phyloP scores from a whole-genome alignment of 2,113 vertebrate species.

The Aramus guarauna region DNA sequence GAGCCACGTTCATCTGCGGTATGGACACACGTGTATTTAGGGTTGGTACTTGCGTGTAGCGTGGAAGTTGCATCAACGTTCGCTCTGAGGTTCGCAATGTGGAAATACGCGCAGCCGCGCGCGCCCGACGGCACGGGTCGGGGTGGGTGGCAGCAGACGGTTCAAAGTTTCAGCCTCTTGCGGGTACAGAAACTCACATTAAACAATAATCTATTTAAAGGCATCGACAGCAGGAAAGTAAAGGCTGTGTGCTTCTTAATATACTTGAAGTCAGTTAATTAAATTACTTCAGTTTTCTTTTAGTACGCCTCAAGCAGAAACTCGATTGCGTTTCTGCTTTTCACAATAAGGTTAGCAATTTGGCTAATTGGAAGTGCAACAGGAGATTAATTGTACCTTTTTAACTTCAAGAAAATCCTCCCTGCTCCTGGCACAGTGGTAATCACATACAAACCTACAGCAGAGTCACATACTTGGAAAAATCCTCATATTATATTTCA shows the following conservation, averaged over 20 bases:
- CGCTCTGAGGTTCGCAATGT: background rate
- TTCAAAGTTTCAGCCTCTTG: background rate
- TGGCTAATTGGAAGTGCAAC: conserved; percentile 77
- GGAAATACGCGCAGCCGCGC: rapidly evolving
- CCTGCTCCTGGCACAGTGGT: conserved; percentile 31
- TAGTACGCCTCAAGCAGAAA: conserved; percentile 67
- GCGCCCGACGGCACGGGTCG: background rate
- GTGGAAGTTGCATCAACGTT: rapidly evolving
- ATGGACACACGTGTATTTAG: rapidly evolving
- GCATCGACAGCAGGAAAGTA: conserved; percentile 8
- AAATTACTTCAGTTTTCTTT: conserved; percentile 69
- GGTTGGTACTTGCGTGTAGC: rapidly evolving
- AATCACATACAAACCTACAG: conserved; percentile 8
- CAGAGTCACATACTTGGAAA: conserved; percentile 16
- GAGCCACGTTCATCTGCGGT: background rate
- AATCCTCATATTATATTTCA: conserved; percentile 12
- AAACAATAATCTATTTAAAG: conserved; percentile 48
- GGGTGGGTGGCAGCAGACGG: background rate
- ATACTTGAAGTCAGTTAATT: conserved; percentile 72
- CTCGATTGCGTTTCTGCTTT: conserved; percentile 73
- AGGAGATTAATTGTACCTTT: conserved; percentile 74
- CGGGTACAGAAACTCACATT: background rate
- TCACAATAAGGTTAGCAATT: conserved; percentile 75
- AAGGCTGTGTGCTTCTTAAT: conserved; percentile 49
- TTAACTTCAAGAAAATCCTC: conserved; percentile 69